Evolutionary conservation across 1,140 invertebrate genomes (phyloP).

Genomic region (Solenopsis fugax): DNA sequence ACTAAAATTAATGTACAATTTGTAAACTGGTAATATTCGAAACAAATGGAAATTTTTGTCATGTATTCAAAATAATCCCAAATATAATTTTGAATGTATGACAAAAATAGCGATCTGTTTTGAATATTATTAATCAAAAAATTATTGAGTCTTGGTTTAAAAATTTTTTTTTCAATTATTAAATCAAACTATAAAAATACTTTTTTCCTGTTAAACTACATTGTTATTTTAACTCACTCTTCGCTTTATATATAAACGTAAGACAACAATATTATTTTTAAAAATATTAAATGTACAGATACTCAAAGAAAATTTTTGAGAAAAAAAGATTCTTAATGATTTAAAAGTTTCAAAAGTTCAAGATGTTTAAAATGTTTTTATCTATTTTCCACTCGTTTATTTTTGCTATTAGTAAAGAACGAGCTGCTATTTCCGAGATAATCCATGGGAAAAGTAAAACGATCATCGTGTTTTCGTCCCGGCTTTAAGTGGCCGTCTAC

Average conservation of each 20-base stretch:
- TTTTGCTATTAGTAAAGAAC: background rate
- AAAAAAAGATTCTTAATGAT: no score
- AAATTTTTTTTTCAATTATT: no score
- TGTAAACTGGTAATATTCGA: no score
- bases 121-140: background rate
- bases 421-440: background rate
- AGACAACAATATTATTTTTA: no score
- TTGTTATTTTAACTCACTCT: background rate
- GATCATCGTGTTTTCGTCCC: background rate
- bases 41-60: no score
- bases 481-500: background rate
- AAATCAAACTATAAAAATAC: background rate
- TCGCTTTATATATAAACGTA: background rate
- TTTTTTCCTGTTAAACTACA: background rate
- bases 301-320: no score
- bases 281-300: no score
- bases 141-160: no score
- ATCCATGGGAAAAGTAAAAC: background rate
- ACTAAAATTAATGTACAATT: no score
- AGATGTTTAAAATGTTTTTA: background rate
- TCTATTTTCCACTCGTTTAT: background rate
- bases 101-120: background rate
- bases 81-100: no score
- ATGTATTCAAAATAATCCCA: no score
- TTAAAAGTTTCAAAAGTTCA: no score